Evolutionary conservation across 1,140 invertebrate genomes (phyloP), one percentile per base, ranked within the genome.

Genomic region (Neuroterus valhalla): DNA sequence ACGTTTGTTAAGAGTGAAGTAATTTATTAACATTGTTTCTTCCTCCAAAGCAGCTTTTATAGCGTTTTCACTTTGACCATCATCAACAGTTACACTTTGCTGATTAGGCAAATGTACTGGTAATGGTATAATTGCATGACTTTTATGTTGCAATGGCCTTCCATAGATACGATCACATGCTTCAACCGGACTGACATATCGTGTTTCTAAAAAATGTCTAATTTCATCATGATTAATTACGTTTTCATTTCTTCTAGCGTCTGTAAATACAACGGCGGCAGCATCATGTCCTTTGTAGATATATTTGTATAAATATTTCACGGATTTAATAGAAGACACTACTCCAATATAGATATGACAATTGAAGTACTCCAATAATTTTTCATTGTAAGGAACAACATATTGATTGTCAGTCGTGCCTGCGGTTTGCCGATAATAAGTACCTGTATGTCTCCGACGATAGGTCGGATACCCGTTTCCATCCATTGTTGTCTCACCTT

Each of bases 401-500:
- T 79, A 80, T 14, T 68, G 48, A 71, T 85, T 85, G 43, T 84
- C 78, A 17, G 82, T 21, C 21, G 73, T 14, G n/a, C 17, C 2
- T 5, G 21, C 48, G 12, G 15, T 11, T 14, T 12, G 66, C 2
- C 46, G 23, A 19, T 42, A 11, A 17, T 70, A 44, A 3, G 26
- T 42, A 23, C 52, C 72, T 26, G 45, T 45, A 69, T 74, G 42
- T 68, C 72, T 42, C 23, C 72, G 48, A 15, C 76, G 15, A 71
- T 77, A 77, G 21, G 62, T 11, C n/a, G 44, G 44, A 81, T 83
- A 44, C 78, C n/a, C n/a, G n/a, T n/a, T n/a, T n/a, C n/a, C n/a
- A n/a, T n/a, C n/a, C n/a, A n/a, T n/a, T n/a, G n/a, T 72, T 17
- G 86, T 87, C 45, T 82, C 80, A 14, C 66, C 48, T 14, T 78